A percentile compares a stretch with the other conserved stretches of the same genome.
These are phyloP conservation scores for Chelonia mydas DNA, from an alignment of 2,797 vertebrate species.

Conservation along the genomic window DNA sequence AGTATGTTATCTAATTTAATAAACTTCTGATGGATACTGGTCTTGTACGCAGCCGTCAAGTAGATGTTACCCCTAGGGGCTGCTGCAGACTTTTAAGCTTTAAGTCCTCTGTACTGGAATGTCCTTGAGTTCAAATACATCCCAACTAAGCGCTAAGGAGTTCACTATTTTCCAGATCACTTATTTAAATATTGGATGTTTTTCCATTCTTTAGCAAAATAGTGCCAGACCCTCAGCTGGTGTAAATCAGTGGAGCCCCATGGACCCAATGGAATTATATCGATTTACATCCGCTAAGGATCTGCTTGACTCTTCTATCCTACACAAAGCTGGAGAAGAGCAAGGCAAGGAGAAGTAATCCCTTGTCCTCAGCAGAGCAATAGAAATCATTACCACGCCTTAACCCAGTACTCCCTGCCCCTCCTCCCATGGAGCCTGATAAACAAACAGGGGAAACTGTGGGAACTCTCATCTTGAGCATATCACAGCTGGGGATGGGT, in stretches of 20 bases:
- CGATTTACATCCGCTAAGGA: neutral
- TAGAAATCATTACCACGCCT: neutral
- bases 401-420: neutral
- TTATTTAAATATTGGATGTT: neutral
- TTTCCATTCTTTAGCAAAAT: neutral
- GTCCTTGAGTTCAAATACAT: neutral
- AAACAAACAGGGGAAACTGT: neutral
- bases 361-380: neutral
- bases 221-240: neutral
- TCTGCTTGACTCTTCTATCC: neutral
- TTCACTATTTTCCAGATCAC: neutral
- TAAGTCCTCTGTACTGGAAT: neutral
- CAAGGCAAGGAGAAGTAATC: neutral
- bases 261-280: neutral
- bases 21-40: neutral
- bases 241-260: neutral
- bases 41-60: neutral
- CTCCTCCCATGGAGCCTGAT: neutral
- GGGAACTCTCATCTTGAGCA: neutral
- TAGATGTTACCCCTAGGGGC: neutral
- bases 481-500: no score
- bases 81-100: neutral
- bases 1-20: neutral
- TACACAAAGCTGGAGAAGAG: neutral
- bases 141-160: neutral